Percentiles rank a stretch among this genome's conserved stretches.
These are phyloP conservation scores for Dasypogon diadema DNA, from an alignment of 2,888 invertebrate genomes.

Conservation along the genomic window DNA sequence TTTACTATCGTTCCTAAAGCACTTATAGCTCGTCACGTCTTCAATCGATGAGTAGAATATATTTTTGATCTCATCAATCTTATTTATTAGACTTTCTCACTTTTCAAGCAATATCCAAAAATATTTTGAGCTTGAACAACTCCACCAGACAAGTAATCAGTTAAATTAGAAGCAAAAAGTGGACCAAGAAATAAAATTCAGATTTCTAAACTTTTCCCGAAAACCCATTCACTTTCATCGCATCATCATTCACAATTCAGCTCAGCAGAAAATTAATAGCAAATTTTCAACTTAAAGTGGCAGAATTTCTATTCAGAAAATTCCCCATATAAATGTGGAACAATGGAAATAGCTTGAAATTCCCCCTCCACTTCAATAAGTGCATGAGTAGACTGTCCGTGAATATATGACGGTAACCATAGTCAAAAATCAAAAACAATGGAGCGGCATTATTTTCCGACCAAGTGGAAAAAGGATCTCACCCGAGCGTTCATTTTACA, in stretches of 20 bases:
- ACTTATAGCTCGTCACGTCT: no score
- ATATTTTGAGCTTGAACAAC: no score
- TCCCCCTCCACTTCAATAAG: conserved; percentile 14
- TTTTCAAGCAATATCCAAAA: no score
- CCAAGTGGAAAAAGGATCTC: conserved; percentile 47
- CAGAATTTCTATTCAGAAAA: background rate
- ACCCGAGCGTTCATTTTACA: conserved; percentile 47
- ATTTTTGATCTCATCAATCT: no score
- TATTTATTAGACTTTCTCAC: no score
- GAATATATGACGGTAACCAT: background rate
- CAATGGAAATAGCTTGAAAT: conserved; percentile 12
- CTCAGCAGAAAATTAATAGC: background rate
- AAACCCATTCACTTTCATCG: background rate
- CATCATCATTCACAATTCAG: background rate
- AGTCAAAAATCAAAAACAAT: conserved; percentile 51
- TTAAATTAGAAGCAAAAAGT: no score
- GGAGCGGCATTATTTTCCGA: conserved; percentile 48
- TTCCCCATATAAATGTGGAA: background rate
- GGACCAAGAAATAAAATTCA: background rate
- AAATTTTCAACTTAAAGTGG: conserved; percentile 25
- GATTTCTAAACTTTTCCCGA: background rate
- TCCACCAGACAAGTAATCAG: no score
- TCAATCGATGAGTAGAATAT: no score
- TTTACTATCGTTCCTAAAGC: no score
- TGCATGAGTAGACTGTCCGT: background rate